Conservation (phyloP, 1,140 invertebrate species). For the Pseudomyrmex cubaensis region DNA sequence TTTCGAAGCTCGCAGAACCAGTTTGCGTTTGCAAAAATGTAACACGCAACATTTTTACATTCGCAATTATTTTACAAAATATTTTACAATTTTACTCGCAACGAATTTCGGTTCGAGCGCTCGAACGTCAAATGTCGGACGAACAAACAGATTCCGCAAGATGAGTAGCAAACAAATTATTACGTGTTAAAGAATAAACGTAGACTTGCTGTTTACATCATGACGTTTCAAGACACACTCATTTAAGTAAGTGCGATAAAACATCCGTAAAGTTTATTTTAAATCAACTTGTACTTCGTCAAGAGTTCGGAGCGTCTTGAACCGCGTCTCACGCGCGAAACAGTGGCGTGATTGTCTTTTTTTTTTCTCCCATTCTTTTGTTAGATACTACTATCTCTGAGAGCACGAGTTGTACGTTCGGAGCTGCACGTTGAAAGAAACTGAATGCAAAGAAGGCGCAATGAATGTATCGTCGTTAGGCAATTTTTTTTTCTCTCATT, state of each 20-base stretch:
- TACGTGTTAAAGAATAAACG: no score
- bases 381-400: constrained; percentile 33
- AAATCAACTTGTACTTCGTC: neutral
- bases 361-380: neutral
- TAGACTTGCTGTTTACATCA: no score
- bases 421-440: constrained; percentile 10
- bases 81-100: no score
- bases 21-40: neutral
- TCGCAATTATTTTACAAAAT: no score
- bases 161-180: no score
- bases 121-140: no score
- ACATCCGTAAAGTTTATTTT: neutral
- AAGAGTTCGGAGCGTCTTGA: neutral
- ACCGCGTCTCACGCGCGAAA: neutral
- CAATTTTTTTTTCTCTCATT: neutral
- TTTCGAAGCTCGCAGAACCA: neutral
- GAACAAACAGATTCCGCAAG: no score
- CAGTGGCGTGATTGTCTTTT: constrained; percentile 9
- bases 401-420: constrained; percentile 13
- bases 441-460: neutral
- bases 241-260: neutral
- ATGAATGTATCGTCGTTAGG: neutral
- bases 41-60: neutral
- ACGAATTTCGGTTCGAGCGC: no score
- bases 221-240: no score